A percentile compares a stretch with the other conserved stretches of the same genome.
Conservation (phyloP, 2,113 vertebrate genomes). For the Megaleporinus macrocephalus region DNA sequence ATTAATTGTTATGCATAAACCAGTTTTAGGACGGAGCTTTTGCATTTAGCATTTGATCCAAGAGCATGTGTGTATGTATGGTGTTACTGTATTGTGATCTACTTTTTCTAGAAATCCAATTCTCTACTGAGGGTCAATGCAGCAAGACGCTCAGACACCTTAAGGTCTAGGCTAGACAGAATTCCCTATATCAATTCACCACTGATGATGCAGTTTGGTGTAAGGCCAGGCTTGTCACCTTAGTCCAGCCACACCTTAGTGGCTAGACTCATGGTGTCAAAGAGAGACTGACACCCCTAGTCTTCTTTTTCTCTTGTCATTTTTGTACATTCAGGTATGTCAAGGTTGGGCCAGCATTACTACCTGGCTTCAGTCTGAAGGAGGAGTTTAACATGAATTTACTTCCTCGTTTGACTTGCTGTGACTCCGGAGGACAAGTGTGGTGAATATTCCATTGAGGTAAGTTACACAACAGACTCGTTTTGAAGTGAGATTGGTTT, state of each 20-base stretch:
- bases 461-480: background rate
- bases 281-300: background rate
- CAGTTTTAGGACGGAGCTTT: too few relatives aligned
- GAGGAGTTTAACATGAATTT: constrained; percentile 39
- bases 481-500: background rate
- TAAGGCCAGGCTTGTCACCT: too few relatives aligned
- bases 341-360: background rate
- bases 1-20: too few relatives aligned
- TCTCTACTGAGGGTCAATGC: too few relatives aligned
- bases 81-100: too few relatives aligned
- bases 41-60: too few relatives aligned
- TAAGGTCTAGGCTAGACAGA: too few relatives aligned
- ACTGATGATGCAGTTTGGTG: too few relatives aligned
- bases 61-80: too few relatives aligned
- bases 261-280: background rate
- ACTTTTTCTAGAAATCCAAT: too few relatives aligned
- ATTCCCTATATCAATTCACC: too few relatives aligned
- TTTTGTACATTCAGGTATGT: background rate
- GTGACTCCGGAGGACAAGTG: background rate
- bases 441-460: constrained; percentile 3
- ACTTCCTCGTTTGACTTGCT: constrained; percentile 37
- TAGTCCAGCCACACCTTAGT: background rate
- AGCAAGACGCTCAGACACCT: too few relatives aligned
- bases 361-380: background rate
- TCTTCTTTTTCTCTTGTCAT: background rate